Evolutionary conservation across 2,888 invertebrate genomes (phyloP).

Genomic region (Apomyelois bistriatella): DNA sequence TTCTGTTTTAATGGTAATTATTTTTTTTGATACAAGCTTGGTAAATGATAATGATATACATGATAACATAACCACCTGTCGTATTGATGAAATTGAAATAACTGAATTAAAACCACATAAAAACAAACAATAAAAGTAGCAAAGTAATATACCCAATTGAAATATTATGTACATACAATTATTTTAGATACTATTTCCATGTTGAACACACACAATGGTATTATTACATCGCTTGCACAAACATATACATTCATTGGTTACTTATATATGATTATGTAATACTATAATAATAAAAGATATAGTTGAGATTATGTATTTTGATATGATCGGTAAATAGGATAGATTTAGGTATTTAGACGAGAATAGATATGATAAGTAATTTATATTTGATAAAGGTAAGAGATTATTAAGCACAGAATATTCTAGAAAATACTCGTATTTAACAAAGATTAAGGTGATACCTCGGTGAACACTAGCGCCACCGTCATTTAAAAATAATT

Average conservation of each 20-base stretch:
- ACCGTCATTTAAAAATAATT: too few species aligned
- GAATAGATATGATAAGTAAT: constrained; percentile 3
- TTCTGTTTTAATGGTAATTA: too few species aligned
- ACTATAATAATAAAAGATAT: not conserved
- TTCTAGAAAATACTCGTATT: not conserved
- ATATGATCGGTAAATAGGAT: constrained; percentile 20
- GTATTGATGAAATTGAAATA: too few species aligned
- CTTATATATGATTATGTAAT: not conserved
- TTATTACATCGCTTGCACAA: constrained; percentile 33
- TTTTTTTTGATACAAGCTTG: too few species aligned
- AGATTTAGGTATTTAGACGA: not conserved
- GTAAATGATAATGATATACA: too few species aligned
- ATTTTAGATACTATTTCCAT: constrained; percentile 27
- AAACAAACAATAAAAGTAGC: too few species aligned
- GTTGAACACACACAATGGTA: constrained; percentile 67
- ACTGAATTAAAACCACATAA: too few species aligned
- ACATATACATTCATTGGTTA: constrained; percentile 27
- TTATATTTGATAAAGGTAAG: not conserved
- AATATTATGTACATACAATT: constrained; percentile 16
- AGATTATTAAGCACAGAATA: not conserved
- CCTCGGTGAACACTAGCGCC: too few species aligned
- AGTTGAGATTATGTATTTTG: constrained; percentile 13
- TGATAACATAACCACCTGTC: too few species aligned
- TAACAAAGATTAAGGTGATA: too few species aligned
- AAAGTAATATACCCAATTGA: not conserved